Base-by-base conservation (phyloP, 1,140 invertebrate genomes). In the Heliothis virescens region DNA sequence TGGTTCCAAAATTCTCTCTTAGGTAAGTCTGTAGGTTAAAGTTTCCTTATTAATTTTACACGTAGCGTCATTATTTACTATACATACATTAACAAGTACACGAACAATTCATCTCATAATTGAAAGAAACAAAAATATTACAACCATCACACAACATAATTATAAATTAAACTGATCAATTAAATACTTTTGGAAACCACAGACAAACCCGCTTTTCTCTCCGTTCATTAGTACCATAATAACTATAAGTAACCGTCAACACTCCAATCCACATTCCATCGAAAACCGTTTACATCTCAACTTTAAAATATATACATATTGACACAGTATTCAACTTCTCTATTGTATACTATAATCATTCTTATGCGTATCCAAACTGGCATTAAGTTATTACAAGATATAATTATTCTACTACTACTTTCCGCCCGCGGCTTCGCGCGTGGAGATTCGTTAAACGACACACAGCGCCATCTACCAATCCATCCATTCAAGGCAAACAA, bases 171-270 rank as follows among this genome's bases (percentile, higher is more conserved):
- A 21, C n/a, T 57, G 52, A 59, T 57, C 52, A 73, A 73, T 73
- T n/a, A n/a, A 59, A 73, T 73, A 73, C n/a, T n/a, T 73, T 73
- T 73, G 71, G 71, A 59, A 73, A 59, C n/a, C 71, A 73, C 53
- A 59, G 21, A 59, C n/a, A 57, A 13, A 10, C n/a, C n/a, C 15
- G 15, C 47, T 55, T 73, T 73, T 73, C 69, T 59, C 53, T 73
- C n/a, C 53, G 53, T 41, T 13, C n/a, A 73, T 57, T 57, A 53
- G 71, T 73, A 73, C 71, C 53, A 73, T 55, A 57, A 47, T n/a
- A 57, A 57, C 53, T 73, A 55, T 57, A 72, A 72, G 29, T 47
- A 72, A 55, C 53, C 15, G 16, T 16, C n/a, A 72, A 57, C 71
- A 73, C 59, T 21, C n/a, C 11, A 59, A 59, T 59, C 29, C 16